Conservation (phyloP, 2,888 invertebrate species). For the Noctua janthina region DNA sequence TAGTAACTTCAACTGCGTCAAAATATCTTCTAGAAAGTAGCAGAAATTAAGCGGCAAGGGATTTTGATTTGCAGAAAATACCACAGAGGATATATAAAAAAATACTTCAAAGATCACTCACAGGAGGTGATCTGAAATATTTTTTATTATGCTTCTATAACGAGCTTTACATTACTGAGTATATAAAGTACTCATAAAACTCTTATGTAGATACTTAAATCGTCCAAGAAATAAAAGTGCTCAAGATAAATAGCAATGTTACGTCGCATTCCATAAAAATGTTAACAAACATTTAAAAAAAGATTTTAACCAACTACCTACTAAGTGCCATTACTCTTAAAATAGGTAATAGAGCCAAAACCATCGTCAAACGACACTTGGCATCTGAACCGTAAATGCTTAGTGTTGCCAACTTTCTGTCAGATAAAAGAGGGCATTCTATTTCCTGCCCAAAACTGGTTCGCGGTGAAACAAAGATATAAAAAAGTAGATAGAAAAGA, state of each 20-base stretch:
- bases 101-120: not conserved
- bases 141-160: too few species aligned
- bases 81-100: not conserved
- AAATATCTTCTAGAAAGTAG: not conserved
- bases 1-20: not conserved
- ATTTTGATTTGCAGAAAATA: not conserved
- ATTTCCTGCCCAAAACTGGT: conserved; percentile 63
- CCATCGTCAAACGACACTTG: conserved; percentile 60
- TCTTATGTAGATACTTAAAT: not conserved
- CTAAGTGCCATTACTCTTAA: conserved; percentile 43
- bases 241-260: not conserved
- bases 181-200: not conserved
- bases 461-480: conserved; percentile 51
- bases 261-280: not conserved
- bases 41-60: not conserved
- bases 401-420: conserved; percentile 69
- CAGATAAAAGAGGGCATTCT: conserved; percentile 66
- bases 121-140: not conserved
- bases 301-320: conserved; percentile 4
- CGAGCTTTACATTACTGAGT: not conserved
- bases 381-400: conserved; percentile 60
- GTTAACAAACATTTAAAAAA: conserved; percentile 13
- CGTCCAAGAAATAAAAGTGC: not conserved
- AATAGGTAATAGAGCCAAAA: conserved; percentile 61
- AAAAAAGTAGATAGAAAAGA: conserved; percentile 56